phyloP scores from a whole-genome alignment of 2,888 invertebrate genomes.

The Drosophila anomalata region DNA sequence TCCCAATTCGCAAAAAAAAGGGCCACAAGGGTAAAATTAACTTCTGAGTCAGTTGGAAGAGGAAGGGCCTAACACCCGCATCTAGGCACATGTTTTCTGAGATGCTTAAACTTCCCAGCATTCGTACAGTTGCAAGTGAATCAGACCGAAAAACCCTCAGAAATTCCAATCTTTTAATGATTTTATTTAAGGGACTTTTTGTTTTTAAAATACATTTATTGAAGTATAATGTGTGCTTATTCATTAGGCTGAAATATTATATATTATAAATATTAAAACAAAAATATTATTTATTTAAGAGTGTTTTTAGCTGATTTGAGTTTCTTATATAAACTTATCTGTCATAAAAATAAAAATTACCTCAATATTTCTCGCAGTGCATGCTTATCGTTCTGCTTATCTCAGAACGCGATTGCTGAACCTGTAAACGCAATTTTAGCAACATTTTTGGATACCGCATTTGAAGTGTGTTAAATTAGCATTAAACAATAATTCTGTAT shows the following conservation, averaged over 20 bases:
- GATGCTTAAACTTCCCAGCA: constrained; percentile 16
- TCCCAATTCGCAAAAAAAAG: constrained; percentile 18
- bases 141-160: constrained; percentile 12
- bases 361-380: constrained; percentile 10
- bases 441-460: constrained; percentile 23
- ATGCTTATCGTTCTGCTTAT: constrained; percentile 26
- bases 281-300: no score
- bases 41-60: constrained; percentile 32
- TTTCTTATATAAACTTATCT: not conserved
- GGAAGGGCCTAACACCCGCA: constrained; percentile 63
- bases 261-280: no score
- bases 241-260: no score
- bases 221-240: no score
- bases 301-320: no score
- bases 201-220: no score
- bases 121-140: constrained; percentile 27
- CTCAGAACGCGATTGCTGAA: constrained; percentile 15
- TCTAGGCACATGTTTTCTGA: constrained; percentile 57
- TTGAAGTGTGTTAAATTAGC: constrained; percentile 45
- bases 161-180: not conserved
- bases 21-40: constrained; percentile 30
- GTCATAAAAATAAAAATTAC: not conserved
- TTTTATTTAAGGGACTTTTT: no score
- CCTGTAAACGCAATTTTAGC: constrained; percentile 26
- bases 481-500: constrained; percentile 58